Evolutionary conservation across 2,797 vertebrate genomes (phyloP), one percentile per base, ranked within the genome.

Genomic region (Betta splendens): DNA sequence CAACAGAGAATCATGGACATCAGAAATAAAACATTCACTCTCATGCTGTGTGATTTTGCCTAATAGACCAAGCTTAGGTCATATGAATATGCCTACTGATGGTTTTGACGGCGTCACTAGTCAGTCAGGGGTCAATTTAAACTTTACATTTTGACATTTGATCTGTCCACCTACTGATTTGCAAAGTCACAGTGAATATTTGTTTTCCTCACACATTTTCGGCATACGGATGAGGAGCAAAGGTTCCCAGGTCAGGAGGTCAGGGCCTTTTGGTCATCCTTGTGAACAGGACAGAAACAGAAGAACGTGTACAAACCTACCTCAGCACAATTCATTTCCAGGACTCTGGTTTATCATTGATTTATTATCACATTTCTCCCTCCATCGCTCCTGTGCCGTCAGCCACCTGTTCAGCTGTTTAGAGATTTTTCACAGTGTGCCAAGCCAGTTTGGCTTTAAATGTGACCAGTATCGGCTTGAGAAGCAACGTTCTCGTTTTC

Each of bases 21-120:
- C 21, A 18, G 32, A 74, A 59, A 70, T 54, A 22, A 69, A 76
- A 69, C 33, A 39, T 26, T 56, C 11, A 16, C 5, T 46, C 22
- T 40, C 25, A 25, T 29, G 43, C 50, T 32, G 59, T 40, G 40
- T 5, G 33, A 15, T 42, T 9, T 15, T 59, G 35, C 33, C 46
- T 68, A 50, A 54, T 0, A 64, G 31, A 75, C 45, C 21, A 52
- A 33, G 36, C 26, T 25, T 39, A 43, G 8, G 49, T n/a, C n/a
- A n/a, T n/a, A n/a, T n/a, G n/a, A n/a, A n/a, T n/a, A n/a, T n/a
- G n/a, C n/a, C n/a, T n/a, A n/a, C n/a, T n/a, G n/a, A n/a, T n/a
- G n/a, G n/a, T n/a, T n/a, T n/a, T n/a, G n/a, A n/a, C n/a, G n/a
- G n/a, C n/a, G n/a, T n/a, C n/a, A n/a, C n/a, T n/a, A n/a, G n/a